These are phyloP conservation scores for Cygnus buccinator DNA, from an alignment of 2,113 vertebrate species.

Conservation along the genomic window DNA sequence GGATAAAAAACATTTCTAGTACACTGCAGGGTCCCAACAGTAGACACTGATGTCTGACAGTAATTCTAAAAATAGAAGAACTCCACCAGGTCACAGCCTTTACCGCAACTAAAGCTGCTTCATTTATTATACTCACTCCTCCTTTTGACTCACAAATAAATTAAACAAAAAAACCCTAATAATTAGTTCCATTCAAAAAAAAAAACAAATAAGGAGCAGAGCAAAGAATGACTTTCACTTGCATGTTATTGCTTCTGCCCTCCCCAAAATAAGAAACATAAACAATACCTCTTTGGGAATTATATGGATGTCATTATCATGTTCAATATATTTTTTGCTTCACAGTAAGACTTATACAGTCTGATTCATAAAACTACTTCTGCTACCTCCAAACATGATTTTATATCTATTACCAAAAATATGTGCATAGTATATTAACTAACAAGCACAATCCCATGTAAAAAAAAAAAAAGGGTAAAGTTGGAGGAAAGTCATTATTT, in stretches of 20 bases:
- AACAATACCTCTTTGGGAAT: neutral
- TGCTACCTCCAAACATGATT: neutral
- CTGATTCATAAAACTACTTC: neutral
- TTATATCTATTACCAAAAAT: neutral
- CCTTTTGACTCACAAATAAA: neutral
- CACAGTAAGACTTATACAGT: neutral
- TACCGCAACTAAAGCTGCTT: neutral
- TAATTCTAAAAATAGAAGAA: neutral
- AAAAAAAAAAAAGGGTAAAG: neutral
- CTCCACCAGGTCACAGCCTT: neutral
- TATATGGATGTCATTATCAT: neutral
- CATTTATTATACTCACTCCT: neutral
- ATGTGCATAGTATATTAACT: neutral
- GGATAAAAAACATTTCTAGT: neutral
- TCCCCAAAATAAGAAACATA: neutral
- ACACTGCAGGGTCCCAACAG: neutral
- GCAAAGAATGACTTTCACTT: neutral
- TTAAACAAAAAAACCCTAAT: neutral
- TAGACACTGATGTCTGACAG: neutral
- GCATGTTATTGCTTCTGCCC: neutral
- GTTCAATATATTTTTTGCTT: neutral
- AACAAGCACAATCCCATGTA: neutral
- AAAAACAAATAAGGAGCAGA: neutral
- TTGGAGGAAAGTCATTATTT: neutral
- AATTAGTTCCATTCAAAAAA: neutral